Percentiles rank a stretch among this genome's conserved stretches.
Conservation (phyloP, 2,113 vertebrate genomes). For the Pseudorectes ferrugineus region DNA sequence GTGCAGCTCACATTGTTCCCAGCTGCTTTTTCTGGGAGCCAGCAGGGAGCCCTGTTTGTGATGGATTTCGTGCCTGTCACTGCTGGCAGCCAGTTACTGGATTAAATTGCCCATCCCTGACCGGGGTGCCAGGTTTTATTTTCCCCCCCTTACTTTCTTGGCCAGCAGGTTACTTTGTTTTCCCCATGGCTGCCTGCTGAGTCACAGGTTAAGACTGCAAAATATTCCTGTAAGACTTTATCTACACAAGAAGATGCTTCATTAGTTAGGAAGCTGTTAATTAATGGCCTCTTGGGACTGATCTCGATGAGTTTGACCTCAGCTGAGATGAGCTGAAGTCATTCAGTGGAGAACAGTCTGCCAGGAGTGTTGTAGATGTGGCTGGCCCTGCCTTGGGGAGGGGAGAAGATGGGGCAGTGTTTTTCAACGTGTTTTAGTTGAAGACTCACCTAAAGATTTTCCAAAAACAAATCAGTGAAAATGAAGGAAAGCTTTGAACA, state of each 20-base stretch:
- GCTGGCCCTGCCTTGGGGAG: background rate
- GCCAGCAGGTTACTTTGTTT: background rate
- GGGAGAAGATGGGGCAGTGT: background rate
- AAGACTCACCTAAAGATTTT: background rate
- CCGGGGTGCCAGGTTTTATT: background rate
- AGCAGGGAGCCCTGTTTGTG: background rate
- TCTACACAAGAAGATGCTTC: background rate
- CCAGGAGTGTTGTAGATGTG: background rate
- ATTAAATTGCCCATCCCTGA: background rate
- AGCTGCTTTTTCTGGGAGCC: background rate
- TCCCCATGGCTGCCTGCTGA: background rate
- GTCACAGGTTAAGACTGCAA: background rate
- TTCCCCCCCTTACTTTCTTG: fast-evolving
- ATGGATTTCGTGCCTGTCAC: background rate
- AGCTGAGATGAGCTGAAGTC: background rate
- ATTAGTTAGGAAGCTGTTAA: background rate
- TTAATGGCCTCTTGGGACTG: background rate
- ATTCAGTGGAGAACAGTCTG: background rate
- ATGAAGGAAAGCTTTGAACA: background rate
- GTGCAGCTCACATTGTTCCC: background rate
- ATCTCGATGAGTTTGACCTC: background rate
- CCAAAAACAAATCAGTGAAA: background rate
- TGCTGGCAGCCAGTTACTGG: background rate
- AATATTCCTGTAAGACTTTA: background rate
- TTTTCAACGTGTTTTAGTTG: background rate